Conservation (phyloP, 2,888 invertebrate genomes). For the Aricia artaxerxes region DNA sequence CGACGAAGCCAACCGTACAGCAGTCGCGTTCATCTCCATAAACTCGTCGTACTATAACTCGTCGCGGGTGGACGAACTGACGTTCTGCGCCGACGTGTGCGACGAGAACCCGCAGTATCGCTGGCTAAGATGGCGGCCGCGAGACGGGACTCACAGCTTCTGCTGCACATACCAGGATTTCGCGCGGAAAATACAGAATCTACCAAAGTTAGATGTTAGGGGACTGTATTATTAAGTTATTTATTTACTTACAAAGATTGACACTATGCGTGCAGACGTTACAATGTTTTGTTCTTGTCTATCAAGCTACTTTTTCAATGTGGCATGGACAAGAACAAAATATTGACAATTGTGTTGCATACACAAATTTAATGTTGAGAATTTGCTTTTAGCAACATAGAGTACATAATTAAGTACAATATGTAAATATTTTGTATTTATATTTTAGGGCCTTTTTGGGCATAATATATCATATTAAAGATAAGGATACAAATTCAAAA, state of each 20-base stretch:
- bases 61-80: constrained; percentile 45
- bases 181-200: constrained; percentile 39
- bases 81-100: constrained; percentile 64
- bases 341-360: no score
- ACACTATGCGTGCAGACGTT: no score
- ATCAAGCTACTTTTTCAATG: no score
- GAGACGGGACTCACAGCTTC: constrained; percentile 65
- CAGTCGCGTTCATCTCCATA: constrained; percentile 61
- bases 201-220: neutral
- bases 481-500: neutral
- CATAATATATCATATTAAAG: neutral
- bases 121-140: constrained; percentile 65
- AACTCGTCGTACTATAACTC: constrained; percentile 63
- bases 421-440: neutral
- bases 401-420: no score
- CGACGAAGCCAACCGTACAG: constrained; percentile 51
- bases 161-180: constrained; percentile 65
- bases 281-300: no score
- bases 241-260: neutral
- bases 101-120: constrained; percentile 48
- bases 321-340: no score
- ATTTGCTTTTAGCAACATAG: neutral
- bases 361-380: neutral
- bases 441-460: no score
- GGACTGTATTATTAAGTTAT: constrained; percentile 1